These are phyloP conservation scores for Anseranas semipalmata DNA, from an alignment of 2,113 vertebrate genomes.

Conservation along the genomic window DNA sequence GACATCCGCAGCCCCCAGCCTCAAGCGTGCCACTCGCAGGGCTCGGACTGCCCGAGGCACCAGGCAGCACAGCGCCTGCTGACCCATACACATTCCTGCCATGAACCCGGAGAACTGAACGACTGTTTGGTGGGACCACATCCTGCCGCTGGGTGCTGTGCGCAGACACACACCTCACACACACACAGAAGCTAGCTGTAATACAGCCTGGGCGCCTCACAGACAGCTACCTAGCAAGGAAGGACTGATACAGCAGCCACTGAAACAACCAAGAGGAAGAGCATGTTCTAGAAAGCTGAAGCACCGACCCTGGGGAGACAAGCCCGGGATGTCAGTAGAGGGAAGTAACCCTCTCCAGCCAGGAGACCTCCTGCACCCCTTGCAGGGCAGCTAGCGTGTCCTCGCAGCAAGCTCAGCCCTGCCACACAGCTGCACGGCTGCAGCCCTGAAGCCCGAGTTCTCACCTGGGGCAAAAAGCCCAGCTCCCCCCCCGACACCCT, in stretches of 20 bases:
- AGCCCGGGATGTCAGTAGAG: neutral
- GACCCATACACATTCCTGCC: neutral
- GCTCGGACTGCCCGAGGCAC: neutral
- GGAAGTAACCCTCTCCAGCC: neutral
- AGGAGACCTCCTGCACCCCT: neutral
- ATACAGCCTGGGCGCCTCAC: neutral
- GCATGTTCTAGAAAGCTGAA: neutral
- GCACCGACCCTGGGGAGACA: neutral
- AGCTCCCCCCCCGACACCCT: accelerated
- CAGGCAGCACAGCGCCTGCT: neutral
- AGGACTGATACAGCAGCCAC: neutral
- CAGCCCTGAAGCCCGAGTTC: neutral
- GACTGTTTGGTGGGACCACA: neutral
- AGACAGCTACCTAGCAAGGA: neutral
- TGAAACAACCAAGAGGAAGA: neutral
- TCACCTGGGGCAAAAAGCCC: accelerated
- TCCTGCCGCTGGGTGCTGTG: neutral
- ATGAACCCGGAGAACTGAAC: neutral
- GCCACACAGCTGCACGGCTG: neutral
- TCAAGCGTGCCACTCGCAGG: neutral
- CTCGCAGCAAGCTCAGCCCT: neutral
- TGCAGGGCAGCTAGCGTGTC: neutral
- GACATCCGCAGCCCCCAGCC: neutral
- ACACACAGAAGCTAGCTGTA: neutral
- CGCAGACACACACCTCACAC: too few species aligned